These are phyloP conservation scores for Dicyrtomina minuta DNA, from an alignment of 2,888 invertebrate species.

Conservation along the genomic window DNA sequence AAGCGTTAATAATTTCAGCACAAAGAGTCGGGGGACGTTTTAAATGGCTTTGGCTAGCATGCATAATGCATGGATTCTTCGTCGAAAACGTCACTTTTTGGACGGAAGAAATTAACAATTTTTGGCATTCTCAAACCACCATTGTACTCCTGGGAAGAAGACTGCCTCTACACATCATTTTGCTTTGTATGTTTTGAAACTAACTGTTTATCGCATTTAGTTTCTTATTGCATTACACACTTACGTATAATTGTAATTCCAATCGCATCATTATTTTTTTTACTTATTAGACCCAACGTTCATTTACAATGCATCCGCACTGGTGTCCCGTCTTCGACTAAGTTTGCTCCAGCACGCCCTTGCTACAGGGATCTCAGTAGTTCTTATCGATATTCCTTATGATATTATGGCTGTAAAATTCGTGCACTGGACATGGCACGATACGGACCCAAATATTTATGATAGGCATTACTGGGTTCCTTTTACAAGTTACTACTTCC, in stretches of 20 bases:
- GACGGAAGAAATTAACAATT: constrained; percentile 74
- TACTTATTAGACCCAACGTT: constrained; percentile 59
- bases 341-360: constrained; percentile 60
- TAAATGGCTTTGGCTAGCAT: constrained; percentile 72
- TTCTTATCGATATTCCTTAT: constrained; percentile 75
- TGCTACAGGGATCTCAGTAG: constrained; percentile 66
- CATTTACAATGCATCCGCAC: constrained; percentile 60
- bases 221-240: not conserved
- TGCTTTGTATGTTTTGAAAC: constrained; percentile 63
- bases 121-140: constrained; percentile 79
- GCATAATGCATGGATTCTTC: constrained; percentile 71
- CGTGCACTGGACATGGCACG: constrained; percentile 83
- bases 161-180: constrained; percentile 71
- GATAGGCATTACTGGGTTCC: constrained; percentile 81
- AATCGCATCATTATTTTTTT: too few relatives aligned
- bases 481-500: constrained; percentile 82
- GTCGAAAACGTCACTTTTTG: constrained; percentile 71
- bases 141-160: constrained; percentile 71
- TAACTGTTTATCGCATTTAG: not conserved
- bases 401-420: constrained; percentile 76
- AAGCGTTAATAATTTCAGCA: constrained; percentile 63
- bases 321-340: constrained; percentile 59
- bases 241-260: not conserved
- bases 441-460: constrained; percentile 68
- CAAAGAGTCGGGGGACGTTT: constrained; percentile 70